Percentiles rank a stretch among this genome's conserved stretches.
Conservation (phyloP, 2,113 vertebrate genomes). For the Pollachius pollachius region DNA sequence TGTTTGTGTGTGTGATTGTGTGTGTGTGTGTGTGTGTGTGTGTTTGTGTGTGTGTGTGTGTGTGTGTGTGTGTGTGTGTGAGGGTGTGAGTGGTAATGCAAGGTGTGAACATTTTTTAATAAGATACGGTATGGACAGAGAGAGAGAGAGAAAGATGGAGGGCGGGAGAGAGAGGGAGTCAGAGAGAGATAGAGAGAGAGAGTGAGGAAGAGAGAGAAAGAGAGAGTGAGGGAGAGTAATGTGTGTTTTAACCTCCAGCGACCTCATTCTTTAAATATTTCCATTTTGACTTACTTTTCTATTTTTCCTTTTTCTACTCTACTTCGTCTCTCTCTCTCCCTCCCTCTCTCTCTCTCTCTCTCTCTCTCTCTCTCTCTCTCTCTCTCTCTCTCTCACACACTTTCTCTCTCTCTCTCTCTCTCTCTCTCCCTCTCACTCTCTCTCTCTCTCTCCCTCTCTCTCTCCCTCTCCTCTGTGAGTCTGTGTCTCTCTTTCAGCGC, state of each 20-base stretch:
- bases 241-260: neutral
- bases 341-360: neutral
- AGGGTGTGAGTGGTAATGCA: neutral
- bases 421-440: neutral
- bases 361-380: neutral
- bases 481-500: neutral
- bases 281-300: neutral
- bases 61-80: neutral
- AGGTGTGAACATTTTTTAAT: neutral
- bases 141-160: neutral
- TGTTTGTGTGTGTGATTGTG: neutral
- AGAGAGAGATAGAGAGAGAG: neutral
- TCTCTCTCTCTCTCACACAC: neutral
- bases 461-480: slow-evolving; percentile 3
- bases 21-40: neutral
- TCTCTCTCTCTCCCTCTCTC: neutral
- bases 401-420: neutral
- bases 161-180: neutral
- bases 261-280: neutral
- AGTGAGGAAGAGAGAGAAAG: neutral
- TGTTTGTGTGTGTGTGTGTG: neutral
- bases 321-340: neutral
- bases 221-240: neutral
- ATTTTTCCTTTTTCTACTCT: neutral
- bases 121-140: neutral